These are phyloP conservation scores for Linepithema humile DNA, from an alignment of 1,140 invertebrate species.

Conservation along the genomic window DNA sequence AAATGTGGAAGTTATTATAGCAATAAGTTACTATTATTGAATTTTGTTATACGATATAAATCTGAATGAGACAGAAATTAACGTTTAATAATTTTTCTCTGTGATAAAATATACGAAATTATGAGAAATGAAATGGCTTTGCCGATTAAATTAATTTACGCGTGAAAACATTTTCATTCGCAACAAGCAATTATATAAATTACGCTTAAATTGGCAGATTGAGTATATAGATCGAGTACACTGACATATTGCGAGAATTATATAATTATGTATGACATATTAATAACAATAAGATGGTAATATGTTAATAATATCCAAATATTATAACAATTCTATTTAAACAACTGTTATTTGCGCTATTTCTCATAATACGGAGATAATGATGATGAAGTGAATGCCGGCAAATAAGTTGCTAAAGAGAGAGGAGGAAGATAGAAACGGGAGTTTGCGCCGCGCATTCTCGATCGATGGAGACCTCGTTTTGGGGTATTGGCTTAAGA, in stretches of 20 bases:
- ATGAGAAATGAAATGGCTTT: neutral
- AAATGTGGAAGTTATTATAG: neutral
- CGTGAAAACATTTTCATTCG: neutral
- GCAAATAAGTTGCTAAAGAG: neutral
- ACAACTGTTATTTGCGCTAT: neutral
- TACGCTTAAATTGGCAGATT: neutral
- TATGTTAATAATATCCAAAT: neutral
- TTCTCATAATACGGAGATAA: neutral
- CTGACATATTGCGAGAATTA: neutral
- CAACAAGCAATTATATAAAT: neutral
- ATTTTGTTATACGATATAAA: neutral
- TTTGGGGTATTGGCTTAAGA: slow-evolving; percentile 58
- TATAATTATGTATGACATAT: neutral
- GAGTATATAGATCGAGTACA: neutral
- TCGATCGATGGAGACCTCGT: slow-evolving; percentile 44
- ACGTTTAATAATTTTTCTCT: neutral
- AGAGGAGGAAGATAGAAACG: neutral
- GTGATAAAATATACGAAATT: neutral
- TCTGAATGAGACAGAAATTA: neutral
- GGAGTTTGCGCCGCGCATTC: neutral
- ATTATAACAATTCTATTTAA: neutral
- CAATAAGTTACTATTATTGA: neutral
- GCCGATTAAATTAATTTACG: neutral
- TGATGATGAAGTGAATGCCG: neutral
- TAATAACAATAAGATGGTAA: neutral